Percentiles rank a stretch among this genome's conserved stretches.
phyloP scores from a whole-genome alignment of 35 echinoderm and acorn worm genomes.

The Ophioderma brevispina region DNA sequence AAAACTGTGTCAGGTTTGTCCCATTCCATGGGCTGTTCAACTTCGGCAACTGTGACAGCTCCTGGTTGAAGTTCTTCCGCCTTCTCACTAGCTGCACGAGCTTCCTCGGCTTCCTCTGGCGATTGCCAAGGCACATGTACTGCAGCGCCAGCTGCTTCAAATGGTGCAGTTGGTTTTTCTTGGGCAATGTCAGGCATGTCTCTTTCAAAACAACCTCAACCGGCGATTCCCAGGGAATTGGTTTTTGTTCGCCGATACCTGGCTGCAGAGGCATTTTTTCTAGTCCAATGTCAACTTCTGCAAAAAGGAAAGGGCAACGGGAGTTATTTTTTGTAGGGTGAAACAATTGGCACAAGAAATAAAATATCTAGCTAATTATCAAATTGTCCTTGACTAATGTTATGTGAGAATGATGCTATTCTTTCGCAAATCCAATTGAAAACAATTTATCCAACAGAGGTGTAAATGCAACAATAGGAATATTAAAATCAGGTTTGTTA shows the following conservation, averaged over 20 bases:
- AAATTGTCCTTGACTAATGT: too few species aligned
- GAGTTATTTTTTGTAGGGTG: too few species aligned
- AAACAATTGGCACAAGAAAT: too few species aligned
- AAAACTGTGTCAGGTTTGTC: conserved; percentile 9
- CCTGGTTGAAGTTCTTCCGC: background rate
- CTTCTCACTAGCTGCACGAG: background rate
- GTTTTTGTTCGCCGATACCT: background rate
- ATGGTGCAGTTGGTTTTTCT: conserved; percentile 31
- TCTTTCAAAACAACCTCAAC: background rate
- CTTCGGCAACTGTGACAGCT: background rate
- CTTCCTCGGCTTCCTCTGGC: background rate
- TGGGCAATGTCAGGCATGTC: background rate
- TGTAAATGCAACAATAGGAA: too few species aligned
- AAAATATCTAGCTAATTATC: too few species aligned
- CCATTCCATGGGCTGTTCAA: background rate
- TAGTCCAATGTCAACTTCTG: background rate
- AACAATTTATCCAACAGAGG: too few species aligned
- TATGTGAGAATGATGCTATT: too few species aligned
- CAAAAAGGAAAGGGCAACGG: background rate
- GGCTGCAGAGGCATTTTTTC: background rate
- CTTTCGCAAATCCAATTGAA: too few species aligned
- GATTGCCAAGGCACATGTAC: background rate
- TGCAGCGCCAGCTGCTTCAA: conserved; percentile 10
- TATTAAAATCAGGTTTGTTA: too few species aligned
- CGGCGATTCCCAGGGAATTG: conserved; percentile 31